phyloP scores from a whole-genome alignment of 2,888 invertebrate species.

The Polydrusus cervinus region DNA sequence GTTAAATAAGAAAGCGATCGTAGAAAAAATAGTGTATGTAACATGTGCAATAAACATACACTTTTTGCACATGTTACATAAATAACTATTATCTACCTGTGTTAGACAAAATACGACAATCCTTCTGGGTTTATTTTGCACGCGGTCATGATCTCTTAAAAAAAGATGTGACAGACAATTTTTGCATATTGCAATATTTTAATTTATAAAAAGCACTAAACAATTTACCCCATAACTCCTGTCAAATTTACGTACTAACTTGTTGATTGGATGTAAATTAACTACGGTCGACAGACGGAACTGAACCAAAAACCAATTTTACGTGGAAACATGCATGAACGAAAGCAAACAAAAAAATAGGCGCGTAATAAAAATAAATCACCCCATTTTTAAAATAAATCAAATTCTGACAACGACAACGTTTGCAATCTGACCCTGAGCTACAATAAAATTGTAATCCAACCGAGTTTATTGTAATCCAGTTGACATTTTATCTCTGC shows the following conservation, averaged over 20 bases:
- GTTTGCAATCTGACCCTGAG: slow-evolving; percentile 48
- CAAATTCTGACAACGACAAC: slow-evolving; percentile 34
- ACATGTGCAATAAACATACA: too few relatives aligned
- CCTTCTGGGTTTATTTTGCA: too few relatives aligned
- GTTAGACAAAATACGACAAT: too few relatives aligned
- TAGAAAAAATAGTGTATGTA: too few relatives aligned
- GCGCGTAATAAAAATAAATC: slow-evolving; percentile 23
- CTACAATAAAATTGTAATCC: slow-evolving; percentile 52
- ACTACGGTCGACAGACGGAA: background rate
- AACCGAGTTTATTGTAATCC: slow-evolving; percentile 53
- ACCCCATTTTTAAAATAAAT: slow-evolving; percentile 25
- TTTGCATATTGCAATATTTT: background rate
- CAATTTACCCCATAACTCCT: background rate
- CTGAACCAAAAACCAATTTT: background rate
- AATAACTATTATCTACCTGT: too few relatives aligned
- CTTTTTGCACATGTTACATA: too few relatives aligned
- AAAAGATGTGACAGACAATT: background rate
- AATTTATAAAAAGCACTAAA: background rate
- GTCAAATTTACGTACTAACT: background rate
- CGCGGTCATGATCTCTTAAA: too few relatives aligned
- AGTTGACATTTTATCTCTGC: slow-evolving; percentile 52
- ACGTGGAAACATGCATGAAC: background rate
- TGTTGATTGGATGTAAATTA: background rate
- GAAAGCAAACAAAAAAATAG: background rate
- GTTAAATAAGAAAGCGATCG: too few relatives aligned